phyloP scores from a whole-genome alignment of 1,140 invertebrate genomes.

The Bombyx mori region DNA sequence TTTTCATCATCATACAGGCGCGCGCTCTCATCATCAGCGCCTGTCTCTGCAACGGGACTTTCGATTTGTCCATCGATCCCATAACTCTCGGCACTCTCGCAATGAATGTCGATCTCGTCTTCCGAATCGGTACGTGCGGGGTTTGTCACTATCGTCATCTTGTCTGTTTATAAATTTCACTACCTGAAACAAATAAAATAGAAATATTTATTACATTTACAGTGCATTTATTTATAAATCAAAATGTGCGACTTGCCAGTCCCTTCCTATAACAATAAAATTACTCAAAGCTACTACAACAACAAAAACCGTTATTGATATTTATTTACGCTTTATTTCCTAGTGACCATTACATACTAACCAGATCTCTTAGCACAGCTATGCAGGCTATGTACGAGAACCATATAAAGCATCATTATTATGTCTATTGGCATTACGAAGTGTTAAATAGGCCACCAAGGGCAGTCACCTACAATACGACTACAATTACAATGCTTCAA shows the following conservation, averaged over 20 bases:
- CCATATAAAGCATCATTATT: slow-evolving; percentile 65
- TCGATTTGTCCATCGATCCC: background rate
- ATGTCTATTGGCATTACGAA: slow-evolving; percentile 37
- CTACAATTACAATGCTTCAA: background rate
- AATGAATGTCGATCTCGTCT: slow-evolving; percentile 34
- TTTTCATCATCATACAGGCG: slow-evolving; percentile 72
- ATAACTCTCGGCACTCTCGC: slow-evolving; percentile 19
- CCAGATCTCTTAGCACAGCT: slow-evolving; percentile 35
- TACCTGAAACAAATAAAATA: slow-evolving; percentile 32
- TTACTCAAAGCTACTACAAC: too few relatives aligned
- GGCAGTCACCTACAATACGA: slow-evolving; percentile 24
- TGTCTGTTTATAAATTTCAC: slow-evolving; percentile 17
- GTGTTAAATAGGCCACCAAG: slow-evolving; percentile 54
- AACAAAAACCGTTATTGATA: background rate
- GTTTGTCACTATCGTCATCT: slow-evolving; percentile 61
- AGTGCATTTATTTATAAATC: too few relatives aligned
- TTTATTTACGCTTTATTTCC: slow-evolving; percentile 12
- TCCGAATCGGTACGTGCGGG: slow-evolving; percentile 44
- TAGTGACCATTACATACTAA: slow-evolving; percentile 29
- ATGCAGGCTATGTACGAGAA: slow-evolving; percentile 32
- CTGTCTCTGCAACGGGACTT: slow-evolving; percentile 13
- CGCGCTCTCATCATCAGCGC: slow-evolving; percentile 21
- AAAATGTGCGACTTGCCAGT: too few relatives aligned
- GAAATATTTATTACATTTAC: slow-evolving; percentile 1
- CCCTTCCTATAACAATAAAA: too few relatives aligned